phyloP scores from a whole-genome alignment of 2,113 vertebrate species.

The Mystacornis crossleyi region DNA sequence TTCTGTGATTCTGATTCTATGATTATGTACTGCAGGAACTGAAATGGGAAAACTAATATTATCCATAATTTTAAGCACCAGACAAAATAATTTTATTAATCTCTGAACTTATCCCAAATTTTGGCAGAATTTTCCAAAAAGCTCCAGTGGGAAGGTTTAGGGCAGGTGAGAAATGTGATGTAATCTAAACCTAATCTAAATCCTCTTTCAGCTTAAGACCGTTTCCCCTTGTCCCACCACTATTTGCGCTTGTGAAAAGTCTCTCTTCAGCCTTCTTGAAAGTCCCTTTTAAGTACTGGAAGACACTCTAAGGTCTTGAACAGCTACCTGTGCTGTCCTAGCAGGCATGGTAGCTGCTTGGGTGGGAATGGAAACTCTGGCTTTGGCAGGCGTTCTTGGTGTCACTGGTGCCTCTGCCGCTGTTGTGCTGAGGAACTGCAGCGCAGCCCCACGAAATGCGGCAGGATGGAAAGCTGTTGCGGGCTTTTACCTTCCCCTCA shows the following conservation, averaged over 20 bases:
- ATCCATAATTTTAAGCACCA: not conserved
- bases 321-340: not conserved
- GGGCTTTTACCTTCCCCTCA: too few species aligned
- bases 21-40: not conserved
- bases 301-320: too few species aligned
- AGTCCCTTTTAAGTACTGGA: not conserved
- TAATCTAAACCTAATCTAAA: not conserved
- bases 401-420: not conserved
- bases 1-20: not conserved
- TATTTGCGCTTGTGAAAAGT: not conserved
- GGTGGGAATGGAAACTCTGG: not conserved
- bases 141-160: not conserved
- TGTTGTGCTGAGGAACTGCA: fast-evolving
- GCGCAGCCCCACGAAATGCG: fast-evolving
- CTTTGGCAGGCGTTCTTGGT: not conserved
- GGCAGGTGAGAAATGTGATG: not conserved
- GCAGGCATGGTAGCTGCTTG: not conserved
- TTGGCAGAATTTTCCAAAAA: not conserved
- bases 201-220: not conserved
- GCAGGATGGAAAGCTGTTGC: fast-evolving
- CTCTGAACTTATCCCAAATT: not conserved
- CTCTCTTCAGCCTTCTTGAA: not conserved
- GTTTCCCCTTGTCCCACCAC: too few species aligned
- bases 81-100: not conserved
- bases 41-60: not conserved